A percentile compares a stretch with the other conserved stretches of the same genome.
Evolutionary conservation across 2,797 vertebrate species (phyloP).

Genomic region (Pipistrellus kuhlii): DNA sequence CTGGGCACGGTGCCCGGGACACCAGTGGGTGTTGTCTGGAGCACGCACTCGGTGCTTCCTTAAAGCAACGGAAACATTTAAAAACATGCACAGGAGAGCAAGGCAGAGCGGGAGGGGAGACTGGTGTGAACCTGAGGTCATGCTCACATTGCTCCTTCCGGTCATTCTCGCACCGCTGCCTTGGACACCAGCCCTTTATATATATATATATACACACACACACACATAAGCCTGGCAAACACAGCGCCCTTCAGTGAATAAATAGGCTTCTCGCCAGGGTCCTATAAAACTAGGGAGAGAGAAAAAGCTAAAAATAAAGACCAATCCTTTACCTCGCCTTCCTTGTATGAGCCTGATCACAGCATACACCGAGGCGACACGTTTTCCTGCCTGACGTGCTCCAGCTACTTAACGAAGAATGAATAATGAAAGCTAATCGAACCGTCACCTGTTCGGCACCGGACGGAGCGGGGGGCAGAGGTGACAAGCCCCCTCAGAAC

Average conservation of each 20-base stretch:
- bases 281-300: background rate
- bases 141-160: background rate
- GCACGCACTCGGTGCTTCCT: background rate
- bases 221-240: background rate
- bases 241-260: background rate
- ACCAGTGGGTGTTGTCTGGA: background rate
- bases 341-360: background rate
- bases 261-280: background rate
- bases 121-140: fast-evolving
- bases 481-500: background rate
- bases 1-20: background rate
- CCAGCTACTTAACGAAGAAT: background rate
- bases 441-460: background rate
- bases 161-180: background rate
- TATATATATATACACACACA: background rate
- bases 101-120: background rate
- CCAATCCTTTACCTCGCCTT: background rate
- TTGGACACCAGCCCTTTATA: background rate
- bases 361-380: background rate
- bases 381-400: background rate
- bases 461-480: background rate
- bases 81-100: fast-evolving
- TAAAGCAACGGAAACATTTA: background rate
- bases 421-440: background rate
- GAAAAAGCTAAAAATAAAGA: background rate